These are phyloP conservation scores for Heliothis virescens DNA, from an alignment of 1,140 invertebrate species.

Conservation along the genomic window DNA sequence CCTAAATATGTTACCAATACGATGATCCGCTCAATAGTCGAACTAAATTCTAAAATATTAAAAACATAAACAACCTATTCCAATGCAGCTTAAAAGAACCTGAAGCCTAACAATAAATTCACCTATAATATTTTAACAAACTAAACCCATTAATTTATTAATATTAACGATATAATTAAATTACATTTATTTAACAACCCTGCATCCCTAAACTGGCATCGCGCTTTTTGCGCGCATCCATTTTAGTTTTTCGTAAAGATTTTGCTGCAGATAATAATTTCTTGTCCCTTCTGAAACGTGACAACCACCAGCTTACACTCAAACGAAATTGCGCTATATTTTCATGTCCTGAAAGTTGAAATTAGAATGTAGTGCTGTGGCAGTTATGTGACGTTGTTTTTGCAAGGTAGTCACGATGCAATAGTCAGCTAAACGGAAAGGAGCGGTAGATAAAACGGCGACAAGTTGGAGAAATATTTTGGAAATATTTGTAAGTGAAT, in stretches of 20 bases:
- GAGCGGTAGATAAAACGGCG: conserved; percentile 84
- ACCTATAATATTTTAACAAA: conserved; percentile 28
- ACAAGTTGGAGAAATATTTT: conserved; percentile 86
- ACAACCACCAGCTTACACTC: conserved; percentile 24
- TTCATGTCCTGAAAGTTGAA: conserved; percentile 3
- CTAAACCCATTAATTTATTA: conserved; percentile 30
- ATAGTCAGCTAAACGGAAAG: conserved; percentile 83
- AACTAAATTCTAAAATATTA: too few species aligned
- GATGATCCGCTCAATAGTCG: too few species aligned
- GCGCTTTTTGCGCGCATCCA: conserved; percentile 79
- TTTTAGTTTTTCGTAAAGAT: conserved; percentile 84
- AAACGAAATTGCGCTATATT: conserved; percentile 47
- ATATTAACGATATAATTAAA: conserved; percentile 68
- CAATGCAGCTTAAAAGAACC: not conserved
- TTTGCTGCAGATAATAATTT: conserved; percentile 81
- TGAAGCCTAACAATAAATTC: too few species aligned
- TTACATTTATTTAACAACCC: conserved; percentile 76
- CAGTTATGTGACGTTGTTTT: not conserved
- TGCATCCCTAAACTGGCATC: conserved; percentile 60
- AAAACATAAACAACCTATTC: too few species aligned
- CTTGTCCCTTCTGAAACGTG: conserved; percentile 32
- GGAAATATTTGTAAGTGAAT: conserved; percentile 85
- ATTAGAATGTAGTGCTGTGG: conserved; percentile 10
- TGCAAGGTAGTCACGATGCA: conserved; percentile 51
- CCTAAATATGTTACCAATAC: too few species aligned